Conservation (phyloP, 2,797 vertebrate genomes). For the Novumbra hubbsi region DNA sequence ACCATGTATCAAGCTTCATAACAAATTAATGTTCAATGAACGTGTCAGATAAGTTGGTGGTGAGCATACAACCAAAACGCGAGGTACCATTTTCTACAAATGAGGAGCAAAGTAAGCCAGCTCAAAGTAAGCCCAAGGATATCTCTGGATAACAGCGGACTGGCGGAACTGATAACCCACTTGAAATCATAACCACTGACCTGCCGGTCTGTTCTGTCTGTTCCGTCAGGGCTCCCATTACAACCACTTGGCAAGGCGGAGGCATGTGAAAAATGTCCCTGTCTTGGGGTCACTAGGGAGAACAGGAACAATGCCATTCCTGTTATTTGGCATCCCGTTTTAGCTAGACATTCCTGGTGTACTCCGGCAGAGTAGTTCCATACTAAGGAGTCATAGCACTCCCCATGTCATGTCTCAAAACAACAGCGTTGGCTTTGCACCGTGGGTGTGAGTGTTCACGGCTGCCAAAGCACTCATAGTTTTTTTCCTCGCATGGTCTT, state of each 20-base stretch:
- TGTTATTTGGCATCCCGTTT: conserved; percentile 8
- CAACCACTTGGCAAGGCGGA: conserved; percentile 51
- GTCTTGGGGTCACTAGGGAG: conserved; percentile 12
- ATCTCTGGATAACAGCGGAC: conserved; percentile 19
- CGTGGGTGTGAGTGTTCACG: too few species aligned
- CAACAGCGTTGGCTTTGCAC: not conserved
- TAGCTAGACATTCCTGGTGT: not conserved
- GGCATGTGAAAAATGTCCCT: conserved; percentile 53
- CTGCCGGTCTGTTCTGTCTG: not conserved
- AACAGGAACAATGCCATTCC: conserved; percentile 40
- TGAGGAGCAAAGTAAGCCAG: conserved; percentile 38
- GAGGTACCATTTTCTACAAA: not conserved
- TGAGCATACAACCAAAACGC: not conserved
- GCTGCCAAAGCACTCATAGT: not conserved
- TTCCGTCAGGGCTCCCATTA: conserved; percentile 42
- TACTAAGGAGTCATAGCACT: not conserved
- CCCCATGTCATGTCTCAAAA: not conserved
- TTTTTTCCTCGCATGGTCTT: not conserved
- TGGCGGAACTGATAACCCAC: conserved; percentile 52
- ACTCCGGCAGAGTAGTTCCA: not conserved
- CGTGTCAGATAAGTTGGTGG: not conserved
- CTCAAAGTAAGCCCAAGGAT: conserved; percentile 15
- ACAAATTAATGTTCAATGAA: not conserved
- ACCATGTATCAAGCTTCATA: not conserved
- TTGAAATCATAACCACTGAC: conserved; percentile 26